A percentile compares a stretch with the other conserved stretches of the same genome.
phyloP scores from a whole-genome alignment of 2,113 vertebrate genomes.

The Hippocampus mohnikei region DNA sequence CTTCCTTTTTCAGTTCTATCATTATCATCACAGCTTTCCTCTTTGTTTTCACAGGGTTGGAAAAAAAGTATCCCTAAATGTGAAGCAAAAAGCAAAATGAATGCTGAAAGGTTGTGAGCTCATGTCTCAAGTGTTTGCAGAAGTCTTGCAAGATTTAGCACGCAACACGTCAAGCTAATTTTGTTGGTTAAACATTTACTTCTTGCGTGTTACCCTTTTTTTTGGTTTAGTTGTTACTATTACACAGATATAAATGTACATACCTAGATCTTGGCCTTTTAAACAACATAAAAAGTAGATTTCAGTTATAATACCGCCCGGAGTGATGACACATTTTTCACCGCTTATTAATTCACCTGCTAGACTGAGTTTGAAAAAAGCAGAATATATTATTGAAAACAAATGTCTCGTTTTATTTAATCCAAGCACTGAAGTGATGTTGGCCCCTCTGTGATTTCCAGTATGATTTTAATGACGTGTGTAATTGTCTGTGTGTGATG shows the following conservation, averaged over 20 bases:
- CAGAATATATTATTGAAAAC: conserved; percentile 9
- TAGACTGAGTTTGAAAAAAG: not conserved
- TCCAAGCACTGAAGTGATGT: conserved; percentile 26
- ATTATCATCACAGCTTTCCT: not conserved
- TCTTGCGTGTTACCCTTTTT: too few relatives aligned
- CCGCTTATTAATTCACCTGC: conserved; percentile 5
- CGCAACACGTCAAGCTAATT: too few relatives aligned
- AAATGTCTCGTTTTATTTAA: not conserved
- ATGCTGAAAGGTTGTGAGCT: not conserved
- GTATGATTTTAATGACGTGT: not conserved
- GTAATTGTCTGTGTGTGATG: not conserved
- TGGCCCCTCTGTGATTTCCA: conserved; percentile 25
- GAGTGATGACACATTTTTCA: not conserved
- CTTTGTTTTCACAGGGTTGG: not conserved
- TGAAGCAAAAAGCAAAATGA: not conserved
- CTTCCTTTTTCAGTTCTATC: not conserved
- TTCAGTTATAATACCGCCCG: too few relatives aligned
- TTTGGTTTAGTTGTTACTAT: too few relatives aligned
- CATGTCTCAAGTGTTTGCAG: not conserved
- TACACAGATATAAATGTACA: too few relatives aligned
- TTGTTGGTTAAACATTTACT: too few relatives aligned
- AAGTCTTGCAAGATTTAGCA: not conserved
- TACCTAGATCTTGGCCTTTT: too few relatives aligned
- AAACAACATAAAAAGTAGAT: too few relatives aligned
- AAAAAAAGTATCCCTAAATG: not conserved